Evolutionary conservation across 1,140 invertebrate species (phyloP), one percentile per base, ranked within the genome.

Genomic region (Pinna nobilis): DNA sequence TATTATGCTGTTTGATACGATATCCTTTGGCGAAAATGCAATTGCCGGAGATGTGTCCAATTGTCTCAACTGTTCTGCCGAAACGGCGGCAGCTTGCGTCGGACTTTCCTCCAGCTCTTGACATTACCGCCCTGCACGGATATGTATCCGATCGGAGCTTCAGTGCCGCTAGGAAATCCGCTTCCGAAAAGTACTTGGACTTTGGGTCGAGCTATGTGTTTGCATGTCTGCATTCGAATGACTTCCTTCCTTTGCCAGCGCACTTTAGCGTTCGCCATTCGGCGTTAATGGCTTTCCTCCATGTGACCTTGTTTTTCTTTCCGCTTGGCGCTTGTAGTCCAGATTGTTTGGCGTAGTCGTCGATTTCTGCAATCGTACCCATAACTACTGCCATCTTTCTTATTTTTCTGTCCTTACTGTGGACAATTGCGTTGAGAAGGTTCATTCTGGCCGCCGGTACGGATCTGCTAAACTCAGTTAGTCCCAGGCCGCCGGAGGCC

Each of bases 371-470:
- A 3, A 6, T 13, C 6, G 51, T 53, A 9, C 39, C 35, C 20
- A 53, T 35, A 11, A 41, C 47, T 47, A 39, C 49, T 20, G 69
- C 30, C 69, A 71, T 71, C 7, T 49, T 39, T 30, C 63, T 41
- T 1, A 73, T 73, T 33, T 73, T 66, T 0, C 33, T 23, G 32
- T 73, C 63, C 18, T 20, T 53, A 0, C 61, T 66, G 23, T 15
- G 30, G 3, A 20, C 11, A 2, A 73, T 57, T 2, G 25, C 18
- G 23, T 30, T 15, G 3, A 66, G 37, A 18, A 35, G 47, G 37
- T 73, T 73, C 11, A 66, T 59, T 3, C 70, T 13, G 30, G n/a
- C n/a, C 18, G 63, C 50, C 9, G 51, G 70, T 7, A 66, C 41
- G n/a, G 47, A 57, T 18, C 37, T 47, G 41, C 63, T 44, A n/a